These are phyloP conservation scores for Diplazon laetatorius DNA, from an alignment of 2,888 invertebrate genomes.

Conservation along the genomic window DNA sequence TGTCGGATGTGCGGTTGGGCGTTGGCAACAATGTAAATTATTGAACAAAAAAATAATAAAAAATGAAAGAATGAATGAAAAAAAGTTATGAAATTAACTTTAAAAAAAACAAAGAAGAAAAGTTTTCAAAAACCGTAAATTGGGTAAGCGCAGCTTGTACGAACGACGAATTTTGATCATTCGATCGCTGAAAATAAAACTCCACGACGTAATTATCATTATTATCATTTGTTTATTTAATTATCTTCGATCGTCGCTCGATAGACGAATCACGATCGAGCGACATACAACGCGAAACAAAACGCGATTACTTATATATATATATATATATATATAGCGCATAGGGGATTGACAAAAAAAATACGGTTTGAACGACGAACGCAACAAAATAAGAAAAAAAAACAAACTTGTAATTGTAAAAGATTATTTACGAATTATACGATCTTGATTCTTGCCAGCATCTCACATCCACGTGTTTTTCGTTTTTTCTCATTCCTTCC, in stretches of 20 bases:
- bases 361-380: conserved; percentile 52
- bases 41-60: not conserved
- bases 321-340: too few species aligned
- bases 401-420: conserved; percentile 73
- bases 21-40: conserved; percentile 40
- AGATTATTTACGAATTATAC: conserved; percentile 77
- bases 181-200: too few species aligned
- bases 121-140: too few species aligned
- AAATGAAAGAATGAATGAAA: conserved; percentile 16
- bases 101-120: conserved; percentile 13
- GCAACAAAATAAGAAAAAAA: conserved; percentile 41
- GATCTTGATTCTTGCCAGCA: conserved; percentile 76
- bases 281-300: conserved; percentile 24
- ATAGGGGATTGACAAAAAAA: conserved; percentile 32
- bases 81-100: conserved; percentile 13
- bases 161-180: conserved; percentile 45
- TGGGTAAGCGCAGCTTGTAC: conserved; percentile 21
- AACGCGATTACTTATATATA: conserved; percentile 28
- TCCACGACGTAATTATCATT: too few species aligned
- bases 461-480: conserved; percentile 27
- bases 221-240: too few species aligned
- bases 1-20: conserved; percentile 31
- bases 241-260: too few species aligned
- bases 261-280: too few species aligned
- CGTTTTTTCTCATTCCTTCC: not conserved